Conservation (phyloP, 1,140 invertebrate genomes). For the Bicyclus anynana region DNA sequence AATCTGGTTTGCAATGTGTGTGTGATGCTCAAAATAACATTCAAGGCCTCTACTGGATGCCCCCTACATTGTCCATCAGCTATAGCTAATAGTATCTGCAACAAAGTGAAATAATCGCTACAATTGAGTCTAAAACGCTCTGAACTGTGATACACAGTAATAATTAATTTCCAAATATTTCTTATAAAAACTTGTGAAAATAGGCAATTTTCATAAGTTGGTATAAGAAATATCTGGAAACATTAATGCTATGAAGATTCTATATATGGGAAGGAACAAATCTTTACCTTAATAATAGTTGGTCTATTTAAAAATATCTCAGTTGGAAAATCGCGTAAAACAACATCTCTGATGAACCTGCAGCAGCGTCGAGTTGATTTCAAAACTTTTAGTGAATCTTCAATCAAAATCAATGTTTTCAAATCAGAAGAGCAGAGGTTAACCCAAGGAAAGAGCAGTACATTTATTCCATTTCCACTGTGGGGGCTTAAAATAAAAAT, state of each 20-base stretch:
- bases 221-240: too few relatives aligned
- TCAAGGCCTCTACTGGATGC: constrained; percentile 48
- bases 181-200: too few relatives aligned
- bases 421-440: constrained; percentile 76
- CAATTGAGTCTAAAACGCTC: not conserved
- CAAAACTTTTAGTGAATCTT: constrained; percentile 73
- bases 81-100: constrained; percentile 41
- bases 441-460: constrained; percentile 79
- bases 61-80: constrained; percentile 44
- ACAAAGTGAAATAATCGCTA: not conserved
- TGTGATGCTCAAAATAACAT: constrained; percentile 50
- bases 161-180: too few relatives aligned
- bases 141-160: too few relatives aligned
- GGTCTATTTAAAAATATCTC: constrained; percentile 84
- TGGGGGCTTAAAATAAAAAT: constrained; percentile 35
- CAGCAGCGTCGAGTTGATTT: constrained; percentile 75
- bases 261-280: too few relatives aligned
- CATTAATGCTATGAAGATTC: too few relatives aligned
- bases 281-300: constrained; percentile 77
- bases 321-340: constrained; percentile 82
- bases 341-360: constrained; percentile 82
- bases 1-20: constrained; percentile 40
- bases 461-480: constrained; percentile 65
- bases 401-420: constrained; percentile 76
- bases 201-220: too few relatives aligned